Conservation (phyloP, 2,797 vertebrate genomes). For the Melanotaenia trifasciata region DNA sequence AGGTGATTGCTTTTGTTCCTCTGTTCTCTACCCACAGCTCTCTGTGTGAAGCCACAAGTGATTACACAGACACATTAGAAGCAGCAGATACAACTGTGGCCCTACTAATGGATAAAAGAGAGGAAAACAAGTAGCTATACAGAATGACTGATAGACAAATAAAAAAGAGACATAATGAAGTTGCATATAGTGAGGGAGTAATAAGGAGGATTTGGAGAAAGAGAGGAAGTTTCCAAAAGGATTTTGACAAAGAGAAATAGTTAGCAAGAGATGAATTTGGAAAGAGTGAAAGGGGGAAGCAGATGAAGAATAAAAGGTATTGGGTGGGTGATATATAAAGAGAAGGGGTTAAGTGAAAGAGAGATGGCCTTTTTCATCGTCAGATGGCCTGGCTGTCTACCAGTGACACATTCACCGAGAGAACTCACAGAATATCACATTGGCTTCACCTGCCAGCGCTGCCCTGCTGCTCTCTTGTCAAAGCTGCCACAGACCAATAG, state of each 20-base stretch:
- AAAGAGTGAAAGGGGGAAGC: slow-evolving; percentile 20
- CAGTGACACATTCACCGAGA: slow-evolving; percentile 66
- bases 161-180: slow-evolving; percentile 23
- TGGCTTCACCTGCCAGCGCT: slow-evolving; percentile 72
- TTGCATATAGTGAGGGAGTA: slow-evolving; percentile 28
- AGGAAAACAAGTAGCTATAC: neutral
- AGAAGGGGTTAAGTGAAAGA: slow-evolving; percentile 44
- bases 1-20: slow-evolving; percentile 46
- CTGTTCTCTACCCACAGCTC: slow-evolving; percentile 26
- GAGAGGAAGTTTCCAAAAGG: slow-evolving; percentile 3
- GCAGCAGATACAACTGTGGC: slow-evolving; percentile 25
- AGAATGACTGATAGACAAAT: neutral
- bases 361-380: slow-evolving; percentile 54
- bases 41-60: slow-evolving; percentile 50
- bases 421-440: slow-evolving; percentile 68
- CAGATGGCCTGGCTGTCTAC: slow-evolving; percentile 55
- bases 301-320: slow-evolving; percentile 28
- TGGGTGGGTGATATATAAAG: slow-evolving; percentile 4
- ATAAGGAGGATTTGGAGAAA: slow-evolving; percentile 45
- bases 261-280: slow-evolving; percentile 16
- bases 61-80: slow-evolving; percentile 46
- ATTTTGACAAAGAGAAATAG: slow-evolving; percentile 20
- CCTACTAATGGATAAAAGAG: slow-evolving; percentile 4
- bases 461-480: slow-evolving; percentile 72
- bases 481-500: slow-evolving; percentile 62